Percentiles rank a stretch among this genome's conserved stretches.
phyloP scores from a whole-genome alignment of 2,797 vertebrate species.

The Eospalax fontanierii region DNA sequence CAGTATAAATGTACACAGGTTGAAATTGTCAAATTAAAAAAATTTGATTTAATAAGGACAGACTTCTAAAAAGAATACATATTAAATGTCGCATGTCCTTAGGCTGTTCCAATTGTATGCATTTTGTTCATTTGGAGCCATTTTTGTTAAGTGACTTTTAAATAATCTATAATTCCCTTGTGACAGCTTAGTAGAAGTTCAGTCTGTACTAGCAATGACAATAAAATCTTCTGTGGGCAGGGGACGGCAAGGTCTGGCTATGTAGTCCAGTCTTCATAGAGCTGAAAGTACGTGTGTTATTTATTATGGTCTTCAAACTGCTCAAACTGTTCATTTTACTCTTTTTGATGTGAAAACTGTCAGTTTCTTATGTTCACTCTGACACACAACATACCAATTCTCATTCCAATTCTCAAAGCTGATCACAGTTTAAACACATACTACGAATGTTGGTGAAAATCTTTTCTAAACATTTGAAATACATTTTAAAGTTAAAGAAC shows the following conservation, averaged over 20 bases:
- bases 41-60: too few species aligned
- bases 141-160: not conserved
- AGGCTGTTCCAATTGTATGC: not conserved
- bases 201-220: slow-evolving; percentile 1
- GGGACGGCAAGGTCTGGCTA: not conserved
- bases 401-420: not conserved
- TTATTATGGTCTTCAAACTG: too few species aligned
- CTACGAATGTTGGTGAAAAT: not conserved
- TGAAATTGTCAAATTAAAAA: not conserved
- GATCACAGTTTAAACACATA: not conserved
- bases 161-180: not conserved
- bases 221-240: not conserved
- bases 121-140: not conserved
- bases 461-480: not conserved
- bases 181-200: not conserved
- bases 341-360: not conserved
- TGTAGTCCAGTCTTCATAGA: not conserved
- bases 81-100: not conserved
- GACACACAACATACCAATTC: too few species aligned
- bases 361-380: not conserved
- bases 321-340: not conserved
- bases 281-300: not conserved
- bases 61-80: too few species aligned
- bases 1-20: not conserved
- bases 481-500: not conserved